A percentile compares a stretch with the other conserved stretches of the same genome.
phyloP scores from a whole-genome alignment of 2,888 invertebrate genomes.

The Trimorus sp. region DNA sequence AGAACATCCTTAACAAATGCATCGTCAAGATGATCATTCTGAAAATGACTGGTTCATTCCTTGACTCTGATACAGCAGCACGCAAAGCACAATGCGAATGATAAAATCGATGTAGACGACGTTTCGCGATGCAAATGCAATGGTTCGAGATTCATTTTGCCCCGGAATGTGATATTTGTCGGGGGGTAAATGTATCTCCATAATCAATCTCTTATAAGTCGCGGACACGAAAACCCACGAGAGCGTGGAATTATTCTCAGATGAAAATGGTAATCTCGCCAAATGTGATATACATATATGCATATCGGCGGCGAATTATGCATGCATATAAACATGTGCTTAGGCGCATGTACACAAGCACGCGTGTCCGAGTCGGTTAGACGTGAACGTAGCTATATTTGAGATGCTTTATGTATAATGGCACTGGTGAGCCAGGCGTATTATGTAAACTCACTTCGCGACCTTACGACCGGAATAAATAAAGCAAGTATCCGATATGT shows the following conservation, averaged over 20 bases:
- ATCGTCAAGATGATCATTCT: no score
- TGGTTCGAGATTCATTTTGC: slow-evolving; percentile 16
- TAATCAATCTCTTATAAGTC: slow-evolving; percentile 39
- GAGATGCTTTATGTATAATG: slow-evolving; percentile 55
- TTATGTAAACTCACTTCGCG: slow-evolving; percentile 56
- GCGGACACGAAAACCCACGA: slow-evolving; percentile 22
- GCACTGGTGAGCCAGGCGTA: slow-evolving; percentile 44
- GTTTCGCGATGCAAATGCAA: slow-evolving; percentile 9
- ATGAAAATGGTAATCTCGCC: slow-evolving; percentile 48
- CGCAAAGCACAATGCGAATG: background rate
- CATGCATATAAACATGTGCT: slow-evolving; percentile 41
- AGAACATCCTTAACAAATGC: no score
- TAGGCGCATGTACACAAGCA: slow-evolving; percentile 19
- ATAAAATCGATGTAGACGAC: slow-evolving; percentile 3
- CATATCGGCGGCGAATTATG: slow-evolving; percentile 35
- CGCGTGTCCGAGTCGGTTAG: slow-evolving; percentile 31
- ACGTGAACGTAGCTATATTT: slow-evolving; percentile 48
- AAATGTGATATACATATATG: slow-evolving; percentile 39
- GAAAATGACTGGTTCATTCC: no score
- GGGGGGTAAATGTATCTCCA: slow-evolving; percentile 20
- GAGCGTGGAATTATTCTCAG: slow-evolving; percentile 44
- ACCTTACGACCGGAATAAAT: slow-evolving; percentile 62
- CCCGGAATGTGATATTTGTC: slow-evolving; percentile 11
- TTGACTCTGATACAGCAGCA: no score
- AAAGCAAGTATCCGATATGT: slow-evolving; percentile 51